Base-by-base conservation (phyloP, 2,888 invertebrate genomes). In the Drosophila seclusa region DNA sequence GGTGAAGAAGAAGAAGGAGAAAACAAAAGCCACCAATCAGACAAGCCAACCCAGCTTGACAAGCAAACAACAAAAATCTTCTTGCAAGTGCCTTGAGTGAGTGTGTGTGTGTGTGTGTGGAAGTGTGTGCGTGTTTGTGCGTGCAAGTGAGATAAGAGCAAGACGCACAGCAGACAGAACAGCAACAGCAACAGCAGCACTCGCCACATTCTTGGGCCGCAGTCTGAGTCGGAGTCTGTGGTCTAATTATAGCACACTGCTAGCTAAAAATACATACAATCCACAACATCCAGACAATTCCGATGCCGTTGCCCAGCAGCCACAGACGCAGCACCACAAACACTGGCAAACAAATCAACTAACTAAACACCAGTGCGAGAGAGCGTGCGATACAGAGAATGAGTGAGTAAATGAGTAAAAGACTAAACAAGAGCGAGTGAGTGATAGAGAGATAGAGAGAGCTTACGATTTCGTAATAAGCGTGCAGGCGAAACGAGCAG, bases 241-340 rank as follows among this genome's bases (percentile, higher is more conserved):
- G 45, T 78, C 83, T 83, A 83, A 83, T 84, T 82, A 87, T 83
- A 87, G 83, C 60, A 58, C 77, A 67, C 34, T 68, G 63, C 42
- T 49, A 62, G 83, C 83, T 84, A 84, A 80, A 84, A 88, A 88
- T 84, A 85, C 38, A 38, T 38, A 29, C 68, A 77, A 67, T 70
- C 66, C 73, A 65, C 55, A 79, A 66, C 61, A 79, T 66, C 58
- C n/a, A 55, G 55, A 55, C 36, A 80, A 67, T 66, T 69, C 59
- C 34, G 68, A 73, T 68, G 74, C 54, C 65, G 60, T 36, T 54
- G 61, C 65, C 68, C 64, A 66, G 57, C 63, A 36, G 31, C 55
- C 49, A 48, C 29, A 32, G 18, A 24, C 21, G n/a, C 64, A 54
- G 40, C 62, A 52, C 60, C 77, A 70, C 78, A 78, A 86, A 78